phyloP scores from a whole-genome alignment of 2,113 vertebrate species.

The Eulemur macaco region DNA sequence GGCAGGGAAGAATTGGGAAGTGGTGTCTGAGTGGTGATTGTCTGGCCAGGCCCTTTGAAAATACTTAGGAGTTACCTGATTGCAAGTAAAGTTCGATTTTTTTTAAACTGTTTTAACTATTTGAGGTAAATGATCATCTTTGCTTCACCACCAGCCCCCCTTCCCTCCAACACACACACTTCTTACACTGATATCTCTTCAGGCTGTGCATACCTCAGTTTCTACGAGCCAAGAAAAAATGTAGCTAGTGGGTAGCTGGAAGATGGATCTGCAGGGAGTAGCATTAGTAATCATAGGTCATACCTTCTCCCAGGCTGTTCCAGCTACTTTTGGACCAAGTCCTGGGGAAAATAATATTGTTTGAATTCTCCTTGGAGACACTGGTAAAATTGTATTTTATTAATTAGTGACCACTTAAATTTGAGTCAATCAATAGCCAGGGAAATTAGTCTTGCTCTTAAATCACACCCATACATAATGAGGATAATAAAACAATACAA shows the following conservation, averaged over 20 bases:
- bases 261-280: not conserved
- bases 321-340: not conserved
- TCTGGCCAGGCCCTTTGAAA: conserved; percentile 10
- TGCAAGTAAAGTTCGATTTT: not conserved
- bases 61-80: not conserved
- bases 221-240: not conserved
- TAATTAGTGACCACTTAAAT: conserved; percentile 55
- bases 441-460: conserved; percentile 42
- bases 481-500: not conserved
- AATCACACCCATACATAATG: not conserved
- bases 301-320: not conserved
- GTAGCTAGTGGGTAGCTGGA: not conserved
- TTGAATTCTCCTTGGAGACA: conserved; percentile 42
- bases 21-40: conserved; percentile 22
- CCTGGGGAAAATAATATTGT: not conserved
- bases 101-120: not conserved
- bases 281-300: not conserved
- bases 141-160: not conserved
- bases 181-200: not conserved
- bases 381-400: conserved; percentile 39
- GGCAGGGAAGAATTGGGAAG: not conserved
- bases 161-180: not conserved
- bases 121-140: not conserved
- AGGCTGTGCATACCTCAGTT: not conserved
- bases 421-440: conserved; percentile 9